Base-by-base conservation (phyloP, 2,888 invertebrate genomes). In the Achlya flavicornis region DNA sequence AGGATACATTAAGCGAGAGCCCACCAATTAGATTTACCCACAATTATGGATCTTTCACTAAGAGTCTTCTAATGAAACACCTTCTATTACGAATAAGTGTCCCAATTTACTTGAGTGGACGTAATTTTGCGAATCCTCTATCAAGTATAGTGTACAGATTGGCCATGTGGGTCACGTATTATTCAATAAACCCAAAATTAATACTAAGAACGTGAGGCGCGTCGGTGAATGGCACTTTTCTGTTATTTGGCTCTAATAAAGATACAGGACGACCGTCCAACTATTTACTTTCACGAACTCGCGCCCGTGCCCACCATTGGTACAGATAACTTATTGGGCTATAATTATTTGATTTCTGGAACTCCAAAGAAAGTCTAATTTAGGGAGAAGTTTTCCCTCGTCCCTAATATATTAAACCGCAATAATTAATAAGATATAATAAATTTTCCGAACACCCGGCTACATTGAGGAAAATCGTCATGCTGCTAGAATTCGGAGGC, bases 151-250 rank as follows among this genome's bases (percentile, higher is more conserved):
- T 69, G 65, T 73, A 73, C 75, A 75, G 78, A 87, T 89, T 84
- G 81, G 73, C 74, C 81, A 88, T 89, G 87, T 84, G 72, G 84
- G 84, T 88, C 91, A 91, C 90, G 91, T 91, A 87, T 87, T 87
- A 91, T 91, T 91, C 90, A 90, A 91, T 91, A 90, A 89, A 88
- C 90, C 87, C 88, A 87, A 90, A 90, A 90, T 90, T 91, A 91
- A 91, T 91, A 90, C 85, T 79, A 79, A 64, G 79, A 67, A 90
- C 91, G 91, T 91, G 91, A 84, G 80, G 64, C 67, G 89, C 78
- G 70, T 88, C 72, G 70, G 71, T 65, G 71, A 87, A 82, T 78
- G 79, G 74, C 76, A 83, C 80, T 86, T 87, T 84, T 82, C 76
- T 76, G 79, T 82, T 84, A 85, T 83, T 83, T 83, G 80, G 70